Evolutionary conservation across 2,888 invertebrate genomes (phyloP).

Genomic region (Eupithecia centaureata): DNA sequence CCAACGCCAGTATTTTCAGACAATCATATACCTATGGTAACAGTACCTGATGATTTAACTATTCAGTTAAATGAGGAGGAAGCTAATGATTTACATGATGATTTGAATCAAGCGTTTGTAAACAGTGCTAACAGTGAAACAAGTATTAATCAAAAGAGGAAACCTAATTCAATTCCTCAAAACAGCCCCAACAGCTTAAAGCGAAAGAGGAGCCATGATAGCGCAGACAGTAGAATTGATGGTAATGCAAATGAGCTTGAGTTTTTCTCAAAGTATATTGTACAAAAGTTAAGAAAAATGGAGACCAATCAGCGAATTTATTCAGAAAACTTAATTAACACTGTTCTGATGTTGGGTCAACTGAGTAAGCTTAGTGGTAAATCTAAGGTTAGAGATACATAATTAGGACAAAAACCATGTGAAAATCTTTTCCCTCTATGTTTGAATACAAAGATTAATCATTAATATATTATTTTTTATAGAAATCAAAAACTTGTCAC

Average conservation of each 20-base stretch:
- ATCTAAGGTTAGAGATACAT: constrained; percentile 69
- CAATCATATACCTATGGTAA: constrained; percentile 78
- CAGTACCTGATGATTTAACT: constrained; percentile 80
- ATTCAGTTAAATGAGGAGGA: constrained; percentile 80
- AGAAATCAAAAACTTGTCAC: neutral
- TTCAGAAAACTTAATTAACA: constrained; percentile 80
- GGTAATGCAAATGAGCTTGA: constrained; percentile 75
- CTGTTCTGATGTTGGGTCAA: constrained; percentile 78
- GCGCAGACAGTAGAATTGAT: constrained; percentile 50
- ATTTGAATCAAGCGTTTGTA: constrained; percentile 67
- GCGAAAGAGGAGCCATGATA: constrained; percentile 61
- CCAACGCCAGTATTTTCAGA: constrained; percentile 76
- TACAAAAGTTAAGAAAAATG: constrained; percentile 77
- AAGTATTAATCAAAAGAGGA: constrained; percentile 54
- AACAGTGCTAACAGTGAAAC: constrained; percentile 50
- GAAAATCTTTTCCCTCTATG: neutral
- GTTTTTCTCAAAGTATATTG: constrained; percentile 79
- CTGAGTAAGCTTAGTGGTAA: constrained; percentile 74
- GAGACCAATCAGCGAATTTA: constrained; percentile 80
- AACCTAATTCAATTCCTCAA: constrained; percentile 52
- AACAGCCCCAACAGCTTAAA: constrained; percentile 58
- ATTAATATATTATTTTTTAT: neutral
- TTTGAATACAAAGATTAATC: neutral
- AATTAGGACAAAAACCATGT: constrained; percentile 19
- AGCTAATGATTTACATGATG: constrained; percentile 71